phyloP scores from a whole-genome alignment of 2,888 invertebrate genomes.

The Resseliella maxima region DNA sequence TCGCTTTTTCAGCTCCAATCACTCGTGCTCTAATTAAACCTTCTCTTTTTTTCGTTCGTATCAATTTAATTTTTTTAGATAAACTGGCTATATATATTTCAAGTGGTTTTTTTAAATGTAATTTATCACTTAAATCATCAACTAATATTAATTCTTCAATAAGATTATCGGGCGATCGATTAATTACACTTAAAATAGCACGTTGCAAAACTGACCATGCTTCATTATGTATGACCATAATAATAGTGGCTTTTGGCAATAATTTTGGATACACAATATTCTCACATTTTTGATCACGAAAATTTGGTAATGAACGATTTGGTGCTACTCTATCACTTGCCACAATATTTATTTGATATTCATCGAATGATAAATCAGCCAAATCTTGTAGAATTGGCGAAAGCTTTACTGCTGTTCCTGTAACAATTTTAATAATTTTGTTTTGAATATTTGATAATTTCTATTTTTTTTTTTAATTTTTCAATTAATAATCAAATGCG shows the following conservation, averaged over 20 bases:
- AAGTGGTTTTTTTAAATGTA: background rate
- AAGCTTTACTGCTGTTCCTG: background rate
- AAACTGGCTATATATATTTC: background rate
- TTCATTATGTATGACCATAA: slow-evolving; percentile 3
- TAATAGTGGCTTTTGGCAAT: background rate
- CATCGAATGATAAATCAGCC: background rate
- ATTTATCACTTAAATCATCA: background rate
- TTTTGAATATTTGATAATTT: too few relatives aligned
- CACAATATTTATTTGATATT: slow-evolving; percentile 40
- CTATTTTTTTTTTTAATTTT: too few relatives aligned
- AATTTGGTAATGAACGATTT: slow-evolving; percentile 10
- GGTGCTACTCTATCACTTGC: background rate
- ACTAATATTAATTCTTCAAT: background rate
- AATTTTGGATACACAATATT: background rate
- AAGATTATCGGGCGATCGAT: background rate
- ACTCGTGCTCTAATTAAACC: slow-evolving; percentile 2
- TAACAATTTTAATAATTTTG: background rate
- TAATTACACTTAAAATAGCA: background rate
- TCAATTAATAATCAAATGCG: too few relatives aligned
- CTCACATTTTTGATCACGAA: background rate
- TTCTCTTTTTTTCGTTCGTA: slow-evolving; percentile 17
- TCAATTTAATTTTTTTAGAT: background rate
- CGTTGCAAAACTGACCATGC: background rate
- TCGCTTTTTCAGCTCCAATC: background rate
- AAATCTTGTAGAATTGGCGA: background rate